Conservation (phyloP, 2,797 vertebrate genomes). For the Decapterus maruadsi region DNA sequence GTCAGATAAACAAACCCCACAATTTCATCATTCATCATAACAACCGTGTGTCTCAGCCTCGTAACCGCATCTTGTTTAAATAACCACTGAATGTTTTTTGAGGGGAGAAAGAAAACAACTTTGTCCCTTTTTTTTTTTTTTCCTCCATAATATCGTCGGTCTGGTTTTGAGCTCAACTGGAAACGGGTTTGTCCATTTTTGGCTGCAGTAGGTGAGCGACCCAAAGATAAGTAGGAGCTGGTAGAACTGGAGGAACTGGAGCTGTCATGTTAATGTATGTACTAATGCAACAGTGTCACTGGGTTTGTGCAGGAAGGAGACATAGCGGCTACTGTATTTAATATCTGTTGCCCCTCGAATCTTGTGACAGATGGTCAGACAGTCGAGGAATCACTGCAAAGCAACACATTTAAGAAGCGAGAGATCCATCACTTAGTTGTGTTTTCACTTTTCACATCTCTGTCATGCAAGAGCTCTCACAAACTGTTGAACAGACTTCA, state of each 20-base stretch:
- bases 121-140: neutral
- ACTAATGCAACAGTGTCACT: neutral
- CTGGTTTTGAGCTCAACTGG: neutral
- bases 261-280: neutral
- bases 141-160: neutral
- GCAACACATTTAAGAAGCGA: slow-evolving; percentile 11
- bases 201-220: neutral
- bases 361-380: slow-evolving; percentile 36
- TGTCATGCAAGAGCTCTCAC: neutral
- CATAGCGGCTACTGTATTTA: neutral
- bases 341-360: neutral
- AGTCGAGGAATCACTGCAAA: slow-evolving; percentile 10
- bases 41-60: neutral
- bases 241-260: slow-evolving; percentile 17
- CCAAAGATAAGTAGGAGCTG: neutral
- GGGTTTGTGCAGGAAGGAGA: neutral
- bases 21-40: neutral
- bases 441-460: neutral
- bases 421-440: neutral
- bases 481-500: neutral
- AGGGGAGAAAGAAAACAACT: neutral
- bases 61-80: too few relatives aligned
- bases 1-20: neutral
- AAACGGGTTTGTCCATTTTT: neutral
- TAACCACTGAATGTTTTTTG: neutral